phyloP scores from a whole-genome alignment of 2,797 vertebrate genomes.

The Ara ararauna region DNA sequence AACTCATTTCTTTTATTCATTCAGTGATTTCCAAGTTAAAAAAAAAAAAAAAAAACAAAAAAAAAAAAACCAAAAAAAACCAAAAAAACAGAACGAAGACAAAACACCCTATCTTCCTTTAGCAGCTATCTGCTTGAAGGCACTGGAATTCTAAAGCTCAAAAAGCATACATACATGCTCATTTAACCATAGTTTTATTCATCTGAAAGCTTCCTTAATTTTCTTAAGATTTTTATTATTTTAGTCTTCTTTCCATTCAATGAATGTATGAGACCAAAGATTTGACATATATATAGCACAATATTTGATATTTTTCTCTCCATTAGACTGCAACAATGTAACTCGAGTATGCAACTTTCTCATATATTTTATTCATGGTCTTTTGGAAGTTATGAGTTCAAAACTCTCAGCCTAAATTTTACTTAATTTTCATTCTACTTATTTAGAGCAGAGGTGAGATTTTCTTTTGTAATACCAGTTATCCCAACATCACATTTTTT shows the following conservation, averaged over 20 bases:
- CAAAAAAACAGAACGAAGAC: neutral
- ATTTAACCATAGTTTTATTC: neutral
- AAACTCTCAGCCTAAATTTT: neutral
- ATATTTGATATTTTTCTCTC: neutral
- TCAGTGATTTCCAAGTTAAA: neutral
- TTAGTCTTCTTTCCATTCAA: neutral
- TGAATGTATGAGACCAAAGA: neutral
- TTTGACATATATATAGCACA: neutral
- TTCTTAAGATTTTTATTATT: neutral
- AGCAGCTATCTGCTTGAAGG: neutral
- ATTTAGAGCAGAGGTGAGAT: neutral
- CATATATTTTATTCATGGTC: neutral
- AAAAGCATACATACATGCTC: fast-evolving
- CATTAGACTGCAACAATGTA: neutral
- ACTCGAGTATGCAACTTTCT: neutral
- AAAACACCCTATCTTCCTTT: neutral
- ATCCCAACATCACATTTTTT: neutral
- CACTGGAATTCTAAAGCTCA: neutral
- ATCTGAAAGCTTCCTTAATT: neutral
- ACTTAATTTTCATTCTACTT: neutral
- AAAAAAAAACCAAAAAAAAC: neutral
- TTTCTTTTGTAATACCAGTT: neutral
- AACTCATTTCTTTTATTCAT: neutral
- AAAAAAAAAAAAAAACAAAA: neutral
- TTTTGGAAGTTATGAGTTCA: neutral